Conservation (phyloP, 1,140 invertebrate species). For the Cydia pomonella region DNA sequence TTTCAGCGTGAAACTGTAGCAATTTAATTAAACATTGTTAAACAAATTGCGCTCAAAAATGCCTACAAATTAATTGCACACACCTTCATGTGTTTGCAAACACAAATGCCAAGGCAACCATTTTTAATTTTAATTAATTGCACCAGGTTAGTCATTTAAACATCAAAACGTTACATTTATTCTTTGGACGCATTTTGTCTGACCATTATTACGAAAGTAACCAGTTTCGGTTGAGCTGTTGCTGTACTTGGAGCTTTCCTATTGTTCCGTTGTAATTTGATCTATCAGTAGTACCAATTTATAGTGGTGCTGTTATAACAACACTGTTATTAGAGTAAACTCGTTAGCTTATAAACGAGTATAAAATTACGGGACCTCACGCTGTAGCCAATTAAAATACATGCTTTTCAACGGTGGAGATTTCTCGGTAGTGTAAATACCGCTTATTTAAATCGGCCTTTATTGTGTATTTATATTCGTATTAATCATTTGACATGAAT, state of each 20-base stretch:
- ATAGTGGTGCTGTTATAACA: slow-evolving; percentile 20
- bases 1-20: background rate
- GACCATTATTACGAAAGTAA: slow-evolving; percentile 26
- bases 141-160: slow-evolving; percentile 20
- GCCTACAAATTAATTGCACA: slow-evolving; percentile 40
- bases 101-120: slow-evolving; percentile 48
- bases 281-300: slow-evolving; percentile 3
- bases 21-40: background rate
- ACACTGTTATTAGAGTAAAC: slow-evolving; percentile 46
- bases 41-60: slow-evolving; percentile 5
- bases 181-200: slow-evolving; percentile 23
- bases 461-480: slow-evolving; percentile 18
- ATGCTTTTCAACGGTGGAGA: slow-evolving; percentile 56
- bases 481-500: slow-evolving; percentile 17
- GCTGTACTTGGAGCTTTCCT: background rate
- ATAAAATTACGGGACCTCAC: slow-evolving; percentile 64
- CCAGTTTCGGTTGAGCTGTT: background rate
- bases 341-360: slow-evolving; percentile 55
- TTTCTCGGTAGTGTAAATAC: slow-evolving; percentile 52
- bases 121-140: slow-evolving; percentile 41
- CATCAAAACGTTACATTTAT: slow-evolving; percentile 31
- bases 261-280: slow-evolving; percentile 2
- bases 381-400: slow-evolving; percentile 61
- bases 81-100: slow-evolving; percentile 44
- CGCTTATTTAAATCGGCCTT: slow-evolving; percentile 57